phyloP scores from a whole-genome alignment of 2,113 vertebrate species.

The Mus spicilegus region DNA sequence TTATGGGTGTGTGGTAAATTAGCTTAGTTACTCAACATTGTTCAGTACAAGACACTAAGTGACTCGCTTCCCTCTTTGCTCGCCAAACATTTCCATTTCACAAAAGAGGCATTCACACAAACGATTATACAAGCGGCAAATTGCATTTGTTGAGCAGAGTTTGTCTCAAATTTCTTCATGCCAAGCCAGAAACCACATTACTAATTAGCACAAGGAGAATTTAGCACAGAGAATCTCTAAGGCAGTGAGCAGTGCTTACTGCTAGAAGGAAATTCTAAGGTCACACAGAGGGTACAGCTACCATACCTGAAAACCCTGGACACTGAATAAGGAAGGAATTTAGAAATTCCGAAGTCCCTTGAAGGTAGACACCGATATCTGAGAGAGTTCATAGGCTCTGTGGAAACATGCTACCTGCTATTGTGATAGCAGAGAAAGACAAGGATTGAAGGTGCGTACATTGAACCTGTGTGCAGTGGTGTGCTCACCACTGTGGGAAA shows the following conservation, averaged over 20 bases:
- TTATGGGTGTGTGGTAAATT: not conserved
- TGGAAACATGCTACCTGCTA: not conserved
- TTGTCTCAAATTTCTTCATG: slow-evolving; percentile 27
- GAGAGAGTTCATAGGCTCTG: not conserved
- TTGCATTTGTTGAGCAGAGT: not conserved
- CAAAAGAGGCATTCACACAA: not conserved
- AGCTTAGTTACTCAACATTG: not conserved
- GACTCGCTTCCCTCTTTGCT: slow-evolving; percentile 36
- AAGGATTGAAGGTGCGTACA: not conserved
- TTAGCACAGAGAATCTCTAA: not conserved
- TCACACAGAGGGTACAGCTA: not conserved
- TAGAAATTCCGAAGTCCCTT: not conserved
- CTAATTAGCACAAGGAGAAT: slow-evolving; percentile 7
- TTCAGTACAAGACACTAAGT: not conserved
- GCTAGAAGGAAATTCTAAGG: not conserved
- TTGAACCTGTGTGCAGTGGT: not conserved
- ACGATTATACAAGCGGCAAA: not conserved
- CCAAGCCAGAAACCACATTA: not conserved
- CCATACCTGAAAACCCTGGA: not conserved
- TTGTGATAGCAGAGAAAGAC: not conserved
- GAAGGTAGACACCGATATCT: not conserved
- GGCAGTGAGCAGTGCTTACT: not conserved
- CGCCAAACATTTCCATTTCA: not conserved
- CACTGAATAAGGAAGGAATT: slow-evolving; percentile 11
- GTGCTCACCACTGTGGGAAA: not conserved